A percentile compares a stretch with the other conserved stretches of the same genome.
Conservation (phyloP, 1,140 invertebrate genomes). For the Rhagoletis zephyria region DNA sequence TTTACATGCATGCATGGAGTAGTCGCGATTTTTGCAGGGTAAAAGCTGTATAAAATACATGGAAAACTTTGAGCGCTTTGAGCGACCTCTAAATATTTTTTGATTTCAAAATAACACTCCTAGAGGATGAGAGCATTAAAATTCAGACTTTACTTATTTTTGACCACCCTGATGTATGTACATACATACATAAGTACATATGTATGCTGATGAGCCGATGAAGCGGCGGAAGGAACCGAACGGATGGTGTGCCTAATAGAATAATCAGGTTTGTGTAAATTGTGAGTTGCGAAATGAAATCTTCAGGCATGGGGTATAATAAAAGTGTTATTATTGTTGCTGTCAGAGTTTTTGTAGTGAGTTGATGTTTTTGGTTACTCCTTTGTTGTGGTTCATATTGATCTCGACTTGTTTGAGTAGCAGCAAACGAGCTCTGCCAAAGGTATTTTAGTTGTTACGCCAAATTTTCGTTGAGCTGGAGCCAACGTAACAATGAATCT, state of each 20-base stretch:
- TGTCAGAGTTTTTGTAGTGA: constrained; percentile 50
- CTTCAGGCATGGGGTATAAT: constrained; percentile 23
- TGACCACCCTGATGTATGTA: not conserved
- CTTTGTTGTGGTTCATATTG: constrained; percentile 38
- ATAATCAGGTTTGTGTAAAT: constrained; percentile 23
- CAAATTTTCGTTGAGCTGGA: constrained; percentile 22
- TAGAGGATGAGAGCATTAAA: too few species aligned
- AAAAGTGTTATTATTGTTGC: constrained; percentile 47
- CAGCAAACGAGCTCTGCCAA: constrained; percentile 12
- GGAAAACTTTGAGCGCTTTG: too few species aligned
- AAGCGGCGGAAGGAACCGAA: constrained; percentile 21
- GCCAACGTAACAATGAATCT: constrained; percentile 37
- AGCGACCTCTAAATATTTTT: too few species aligned
- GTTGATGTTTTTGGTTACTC: constrained; percentile 48
- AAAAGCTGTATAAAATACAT: too few species aligned
- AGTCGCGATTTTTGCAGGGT: too few species aligned
- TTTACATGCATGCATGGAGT: too few species aligned
- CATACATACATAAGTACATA: not conserved
- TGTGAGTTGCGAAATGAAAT: constrained; percentile 53
- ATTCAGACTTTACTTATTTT: too few species aligned
- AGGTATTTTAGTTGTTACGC: constrained; percentile 49
- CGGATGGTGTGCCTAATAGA: constrained; percentile 4
- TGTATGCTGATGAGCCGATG: not conserved
- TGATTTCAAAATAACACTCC: too few species aligned
- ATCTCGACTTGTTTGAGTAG: constrained; percentile 30